A percentile compares a stretch with the other conserved stretches of the same genome.
Evolutionary conservation across 1,140 invertebrate genomes (phyloP).

Genomic region (Oryzaephilus surinamensis): DNA sequence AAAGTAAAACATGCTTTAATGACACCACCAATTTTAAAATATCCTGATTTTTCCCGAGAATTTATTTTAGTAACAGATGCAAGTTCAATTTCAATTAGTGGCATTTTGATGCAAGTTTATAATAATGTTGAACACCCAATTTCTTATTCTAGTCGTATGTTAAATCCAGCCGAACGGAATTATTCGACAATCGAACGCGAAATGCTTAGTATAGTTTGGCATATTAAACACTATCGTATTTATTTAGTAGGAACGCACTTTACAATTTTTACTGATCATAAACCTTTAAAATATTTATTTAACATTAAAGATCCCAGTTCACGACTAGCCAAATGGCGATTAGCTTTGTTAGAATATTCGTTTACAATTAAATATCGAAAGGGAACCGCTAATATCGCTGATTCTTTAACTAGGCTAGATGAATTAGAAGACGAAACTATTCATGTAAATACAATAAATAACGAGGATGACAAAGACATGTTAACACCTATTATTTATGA

Average conservation of each 20-base stretch:
- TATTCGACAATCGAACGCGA: conserved; percentile 36
- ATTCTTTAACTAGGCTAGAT: neutral
- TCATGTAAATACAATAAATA: neutral
- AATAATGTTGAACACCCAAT: conserved; percentile 17
- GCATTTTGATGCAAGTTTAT: conserved; percentile 18
- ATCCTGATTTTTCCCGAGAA: conserved; percentile 16
- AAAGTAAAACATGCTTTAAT: conserved; percentile 18
- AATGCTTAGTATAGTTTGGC: conserved; percentile 35
- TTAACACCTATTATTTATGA: neutral
- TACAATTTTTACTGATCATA: neutral
- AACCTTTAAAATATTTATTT: neutral
- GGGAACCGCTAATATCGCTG: neutral
- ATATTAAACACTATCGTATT: conserved; percentile 31
- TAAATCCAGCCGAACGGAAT: conserved; percentile 32
- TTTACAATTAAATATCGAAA: neutral
- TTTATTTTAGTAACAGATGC: conserved; percentile 22
- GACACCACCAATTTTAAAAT: conserved; percentile 14
- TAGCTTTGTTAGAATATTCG: neutral
- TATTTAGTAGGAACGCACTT: conserved; percentile 19
- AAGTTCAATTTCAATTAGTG: conserved; percentile 12
- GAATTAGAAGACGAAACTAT: neutral
- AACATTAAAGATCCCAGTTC: neutral
- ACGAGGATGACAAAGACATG: neutral
- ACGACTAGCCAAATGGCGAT: neutral
- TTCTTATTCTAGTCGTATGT: conserved; percentile 22